phyloP scores from a whole-genome alignment of 2,888 invertebrate genomes.

The Euplexia lucipara region DNA sequence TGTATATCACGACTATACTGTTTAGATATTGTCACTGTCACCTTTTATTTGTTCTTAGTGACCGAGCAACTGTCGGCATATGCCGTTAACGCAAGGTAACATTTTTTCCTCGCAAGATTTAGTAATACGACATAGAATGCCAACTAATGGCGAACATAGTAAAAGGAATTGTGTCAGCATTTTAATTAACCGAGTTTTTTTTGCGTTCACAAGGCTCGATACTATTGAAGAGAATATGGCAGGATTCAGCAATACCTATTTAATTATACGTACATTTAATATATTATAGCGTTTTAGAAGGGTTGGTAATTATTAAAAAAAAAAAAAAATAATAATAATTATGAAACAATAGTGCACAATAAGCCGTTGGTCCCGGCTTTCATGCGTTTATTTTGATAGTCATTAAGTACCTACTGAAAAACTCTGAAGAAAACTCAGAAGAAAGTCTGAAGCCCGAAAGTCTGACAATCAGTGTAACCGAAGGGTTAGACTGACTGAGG shows the following conservation, averaged over 20 bases:
- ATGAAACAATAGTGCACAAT: not conserved
- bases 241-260: constrained; percentile 39
- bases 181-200: constrained; percentile 72
- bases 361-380: too few relatives aligned
- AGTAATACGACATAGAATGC: constrained; percentile 61
- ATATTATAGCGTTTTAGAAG: not conserved
- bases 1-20: too few relatives aligned
- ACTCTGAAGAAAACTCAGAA: too few relatives aligned
- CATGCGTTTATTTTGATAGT: too few relatives aligned
- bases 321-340: too few relatives aligned
- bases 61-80: constrained; percentile 5
- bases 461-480: too few relatives aligned
- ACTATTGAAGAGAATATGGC: constrained; percentile 44
- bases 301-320: too few relatives aligned
- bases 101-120: constrained; percentile 57
- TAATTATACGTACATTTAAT: constrained; percentile 28
- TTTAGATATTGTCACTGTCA: too few relatives aligned
- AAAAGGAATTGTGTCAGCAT: constrained; percentile 71
- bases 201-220: constrained; percentile 47
- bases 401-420: too few relatives aligned
- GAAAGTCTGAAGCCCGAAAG: too few relatives aligned
- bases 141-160: constrained; percentile 56
- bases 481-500: too few relatives aligned
- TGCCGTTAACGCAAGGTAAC: constrained; percentile 34
- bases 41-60: constrained; percentile 9